Percentiles rank a stretch among this genome's conserved stretches.
Conservation (phyloP, 2,113 vertebrate genomes). For the Stictonetta naevosa region DNA sequence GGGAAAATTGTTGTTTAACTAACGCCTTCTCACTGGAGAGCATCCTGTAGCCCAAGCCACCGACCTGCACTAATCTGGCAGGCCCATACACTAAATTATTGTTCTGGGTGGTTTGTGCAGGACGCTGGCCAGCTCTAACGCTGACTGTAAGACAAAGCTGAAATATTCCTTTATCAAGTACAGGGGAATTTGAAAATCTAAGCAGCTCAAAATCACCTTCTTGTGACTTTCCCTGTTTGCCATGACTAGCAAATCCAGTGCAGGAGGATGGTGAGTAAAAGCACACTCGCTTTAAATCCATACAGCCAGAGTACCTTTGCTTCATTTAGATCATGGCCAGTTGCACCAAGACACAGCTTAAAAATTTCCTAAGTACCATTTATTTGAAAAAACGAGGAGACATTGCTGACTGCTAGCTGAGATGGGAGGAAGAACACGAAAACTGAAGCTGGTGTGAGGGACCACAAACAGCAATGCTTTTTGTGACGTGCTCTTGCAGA, state of each 20-base stretch:
- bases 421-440: background rate
- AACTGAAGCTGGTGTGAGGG: background rate
- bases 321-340: rapidly evolving
- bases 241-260: rapidly evolving
- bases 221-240: background rate
- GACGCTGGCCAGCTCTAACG: background rate
- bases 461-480: rapidly evolving
- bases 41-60: background rate
- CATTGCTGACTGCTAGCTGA: background rate
- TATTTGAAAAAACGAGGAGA: background rate
- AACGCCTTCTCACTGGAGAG: no score
- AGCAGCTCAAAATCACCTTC: background rate
- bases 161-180: background rate
- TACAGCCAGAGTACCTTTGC: rapidly evolving
- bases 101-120: background rate
- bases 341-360: background rate
- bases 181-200: background rate
- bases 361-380: background rate
- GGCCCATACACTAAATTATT: rapidly evolving
- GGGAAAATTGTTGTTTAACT: background rate
- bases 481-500: rapidly evolving
- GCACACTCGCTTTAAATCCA: background rate
- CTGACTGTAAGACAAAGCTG: background rate
- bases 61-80: rapidly evolving
- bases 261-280: rapidly evolving